phyloP scores from a whole-genome alignment of 2,797 vertebrate species.

The Podarcis lilfordi region DNA sequence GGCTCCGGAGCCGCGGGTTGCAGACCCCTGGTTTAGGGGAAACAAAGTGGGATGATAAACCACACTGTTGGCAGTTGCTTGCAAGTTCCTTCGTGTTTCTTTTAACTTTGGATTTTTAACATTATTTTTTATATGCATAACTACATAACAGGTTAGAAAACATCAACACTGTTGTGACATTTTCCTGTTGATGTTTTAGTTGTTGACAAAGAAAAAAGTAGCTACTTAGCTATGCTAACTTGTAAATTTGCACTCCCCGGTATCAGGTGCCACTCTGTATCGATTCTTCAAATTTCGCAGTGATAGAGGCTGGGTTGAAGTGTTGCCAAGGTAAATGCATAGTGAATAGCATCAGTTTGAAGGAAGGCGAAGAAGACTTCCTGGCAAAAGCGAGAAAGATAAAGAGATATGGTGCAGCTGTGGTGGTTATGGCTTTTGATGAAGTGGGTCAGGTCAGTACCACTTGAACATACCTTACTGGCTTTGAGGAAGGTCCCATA shows the following conservation, averaged over 20 bases:
- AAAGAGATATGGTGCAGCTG: slow-evolving; percentile 89
- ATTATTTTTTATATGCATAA: not conserved
- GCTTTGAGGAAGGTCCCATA: not conserved
- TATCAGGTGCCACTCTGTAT: slow-evolving; percentile 93
- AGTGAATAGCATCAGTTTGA: slow-evolving; percentile 97
- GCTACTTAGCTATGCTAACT: not conserved
- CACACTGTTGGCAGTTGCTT: not conserved
- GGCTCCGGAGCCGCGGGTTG: too few species aligned
- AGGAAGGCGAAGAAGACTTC: slow-evolving; percentile 94
- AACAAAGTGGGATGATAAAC: too few species aligned
- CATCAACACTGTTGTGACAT: slow-evolving; percentile 16
- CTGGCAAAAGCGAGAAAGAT: slow-evolving; percentile 86
- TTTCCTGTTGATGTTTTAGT: not conserved
- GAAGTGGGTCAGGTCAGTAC: slow-evolving; percentile 90
- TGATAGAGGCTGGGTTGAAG: slow-evolving; percentile 94
- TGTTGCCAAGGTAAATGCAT: slow-evolving; percentile 97
- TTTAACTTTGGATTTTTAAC: not conserved
- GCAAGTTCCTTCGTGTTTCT: not conserved
- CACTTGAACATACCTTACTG: not conserved
- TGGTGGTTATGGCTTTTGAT: slow-evolving; percentile 98
- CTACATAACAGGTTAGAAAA: slow-evolving; percentile 1
- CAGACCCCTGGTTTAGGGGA: too few species aligned
- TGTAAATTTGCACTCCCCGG: not conserved
- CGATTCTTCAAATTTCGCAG: slow-evolving; percentile 94
- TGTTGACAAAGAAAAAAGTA: not conserved